Evolutionary conservation across 1,140 invertebrate genomes (phyloP).

Genomic region (Portunus trituberculatus): DNA sequence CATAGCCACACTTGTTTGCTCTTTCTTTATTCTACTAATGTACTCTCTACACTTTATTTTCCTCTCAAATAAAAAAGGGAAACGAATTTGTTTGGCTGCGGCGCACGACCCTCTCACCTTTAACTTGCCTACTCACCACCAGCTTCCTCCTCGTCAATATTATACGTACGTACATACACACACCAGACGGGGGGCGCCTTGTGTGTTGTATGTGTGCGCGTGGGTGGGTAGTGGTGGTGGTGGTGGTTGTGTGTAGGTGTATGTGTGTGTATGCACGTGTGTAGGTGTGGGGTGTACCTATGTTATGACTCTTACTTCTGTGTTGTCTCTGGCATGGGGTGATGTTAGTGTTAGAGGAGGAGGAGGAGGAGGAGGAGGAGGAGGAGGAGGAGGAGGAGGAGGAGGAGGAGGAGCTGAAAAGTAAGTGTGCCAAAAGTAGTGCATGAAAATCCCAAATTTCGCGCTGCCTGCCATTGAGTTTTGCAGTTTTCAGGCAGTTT

Average conservation of each 20-base stretch:
- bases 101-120: not conserved
- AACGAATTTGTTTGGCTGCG: not conserved
- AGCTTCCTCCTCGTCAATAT: not conserved
- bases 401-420: not conserved
- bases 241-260: not conserved
- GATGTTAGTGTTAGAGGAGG: not conserved
- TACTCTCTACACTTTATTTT: no score
- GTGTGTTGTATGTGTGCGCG: no score
- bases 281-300: not conserved
- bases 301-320: no score
- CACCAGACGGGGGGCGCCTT: no score
- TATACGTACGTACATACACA: no score
- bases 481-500: not conserved
- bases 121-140: not conserved
- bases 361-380: conserved; percentile 25
- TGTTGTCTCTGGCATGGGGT: no score
- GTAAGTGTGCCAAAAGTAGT: not conserved
- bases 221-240: no score
- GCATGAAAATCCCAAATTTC: not conserved
- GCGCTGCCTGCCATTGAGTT: not conserved
- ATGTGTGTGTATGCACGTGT: not conserved
- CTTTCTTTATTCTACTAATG: no score
- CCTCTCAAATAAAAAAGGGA: no score
- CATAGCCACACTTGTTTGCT: not conserved
- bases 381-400: not conserved